Base-by-base conservation (phyloP, 2,113 vertebrate species). In the Columba janthina region DNA sequence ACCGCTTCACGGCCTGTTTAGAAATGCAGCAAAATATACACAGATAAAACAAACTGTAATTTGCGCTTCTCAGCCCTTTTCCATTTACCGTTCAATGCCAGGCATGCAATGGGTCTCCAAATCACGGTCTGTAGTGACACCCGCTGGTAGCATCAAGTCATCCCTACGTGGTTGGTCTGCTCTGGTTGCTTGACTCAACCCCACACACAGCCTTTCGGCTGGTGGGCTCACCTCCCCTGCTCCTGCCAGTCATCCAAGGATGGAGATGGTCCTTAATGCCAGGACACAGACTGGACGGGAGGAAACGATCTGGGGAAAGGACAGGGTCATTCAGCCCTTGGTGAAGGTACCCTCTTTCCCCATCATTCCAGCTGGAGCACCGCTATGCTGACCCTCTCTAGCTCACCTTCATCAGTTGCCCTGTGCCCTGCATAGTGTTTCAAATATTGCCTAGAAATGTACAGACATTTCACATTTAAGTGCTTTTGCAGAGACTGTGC, bases 1-100 rank as follows among this genome's bases (percentile, higher is more conserved):
- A 99, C 64, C 99, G 98, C 97, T 98, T 99, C 78, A 99, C 99
- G 1, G 99, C 99, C 99, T 99, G 97, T 56, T 89, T 14, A 60
- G 72, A 90, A 91, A 97, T 8, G 90, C 40, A 96, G 86, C 10
- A 72, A 83, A 91, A 82, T 22, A 75, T 8, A 80, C 89, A 80
- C 19, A 57, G n/a, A 73, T 92, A 26, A 81, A 89, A 70, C 51
- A 64, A 89, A 81, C 3, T 2, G 40, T 26, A 40, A 56, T 69
- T 32, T 13, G 51, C 2, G 42, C 54, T 74, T 38, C 88, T 53
- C 77, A 71, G 34, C 56, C 78, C 71, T 64, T 34, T 76, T 16
- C 38, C 12, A 14, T 9, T 34, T 38, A 31, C n/a, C 38, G 54
- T 2, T 36, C 42, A 44, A 46, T 86, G 92, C 93, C 95, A 93